Evolutionary conservation across 2,888 invertebrate species (phyloP), one percentile per base, ranked within the genome.

Genomic region (Lithosia quadra): DNA sequence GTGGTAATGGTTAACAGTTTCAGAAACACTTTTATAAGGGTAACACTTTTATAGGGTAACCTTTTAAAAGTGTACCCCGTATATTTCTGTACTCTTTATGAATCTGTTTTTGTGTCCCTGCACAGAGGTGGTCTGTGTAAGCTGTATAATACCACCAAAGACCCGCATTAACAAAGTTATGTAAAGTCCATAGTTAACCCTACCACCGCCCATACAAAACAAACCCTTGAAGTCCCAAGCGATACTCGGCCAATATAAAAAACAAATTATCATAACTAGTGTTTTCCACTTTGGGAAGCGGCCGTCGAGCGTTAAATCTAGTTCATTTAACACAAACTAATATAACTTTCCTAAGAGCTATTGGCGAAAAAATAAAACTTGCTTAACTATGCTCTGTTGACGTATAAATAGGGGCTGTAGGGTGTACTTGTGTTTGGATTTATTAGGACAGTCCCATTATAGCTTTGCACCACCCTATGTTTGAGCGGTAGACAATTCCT

Each of bases 281-380:
- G 67, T 70, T 75, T 71, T 65, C 63, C 64, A 71, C 69, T 73
- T 63, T 55, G 22, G 53, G 21, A 11, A 43, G 59, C 59, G 33
- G 11, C 65, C 57, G 61, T 69, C 64, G 63, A 55, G 43, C 59
- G 76, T 72, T 75, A 71, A 76, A 73, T 80, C 73, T 74, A 63
- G 71, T 78, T 74, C 72, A 75, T 74, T 82, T 77, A 81, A 79
- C 80, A 78, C 70, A 64, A 86, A 86, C 84, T 86, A 84, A 86
- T 86, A 86, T 80, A 86, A 86, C 80, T 86, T 86, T 60, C 64
- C 63, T 55, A 67, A 63, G 74, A 76, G 74, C 79, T 78, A 78
- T 81, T 76, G 81, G 73, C 67, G 72, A 75, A 81, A 81, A 82
- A 81, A 81, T 73, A 76, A 75, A 82, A 68, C 75, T 82, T 21